Conservation (phyloP, 2,888 invertebrate species). For the Diarsia dahlii region DNA sequence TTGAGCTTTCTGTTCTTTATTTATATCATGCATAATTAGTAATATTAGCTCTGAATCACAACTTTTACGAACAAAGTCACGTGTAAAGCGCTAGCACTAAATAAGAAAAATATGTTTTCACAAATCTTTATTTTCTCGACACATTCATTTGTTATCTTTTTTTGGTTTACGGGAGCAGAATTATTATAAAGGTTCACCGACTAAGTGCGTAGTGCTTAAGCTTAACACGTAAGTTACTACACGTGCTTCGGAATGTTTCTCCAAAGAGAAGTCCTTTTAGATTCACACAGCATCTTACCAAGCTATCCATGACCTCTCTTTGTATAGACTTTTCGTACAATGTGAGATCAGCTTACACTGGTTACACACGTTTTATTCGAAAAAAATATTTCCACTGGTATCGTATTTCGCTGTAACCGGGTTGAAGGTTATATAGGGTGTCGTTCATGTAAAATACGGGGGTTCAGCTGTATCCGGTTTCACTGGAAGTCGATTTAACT, state of each 20-base stretch:
- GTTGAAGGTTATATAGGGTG: not conserved
- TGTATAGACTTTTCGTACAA: not conserved
- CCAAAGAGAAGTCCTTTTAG: too few species aligned
- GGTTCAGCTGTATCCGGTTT: not conserved
- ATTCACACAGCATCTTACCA: not conserved
- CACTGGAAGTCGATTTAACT: not conserved
- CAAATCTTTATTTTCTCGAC: not conserved
- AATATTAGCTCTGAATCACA: too few species aligned
- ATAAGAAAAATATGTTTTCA: not conserved
- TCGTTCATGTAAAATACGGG: not conserved
- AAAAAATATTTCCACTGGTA: not conserved
- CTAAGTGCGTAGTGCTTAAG: not conserved
- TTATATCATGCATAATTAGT: too few species aligned
- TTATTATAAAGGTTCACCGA: not conserved
- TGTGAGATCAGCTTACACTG: not conserved
- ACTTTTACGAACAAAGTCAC: too few species aligned
- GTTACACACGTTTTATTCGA: not conserved
- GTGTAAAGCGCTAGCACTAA: not conserved
- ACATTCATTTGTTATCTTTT: not conserved
- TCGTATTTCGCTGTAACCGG: not conserved
- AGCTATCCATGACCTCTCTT: not conserved
- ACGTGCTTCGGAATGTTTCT: not conserved
- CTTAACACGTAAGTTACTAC: not conserved
- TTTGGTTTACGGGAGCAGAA: not conserved
- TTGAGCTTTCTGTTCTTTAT: too few species aligned